phyloP scores from a whole-genome alignment of 1,140 invertebrate species.

The Fopius arisanus region DNA sequence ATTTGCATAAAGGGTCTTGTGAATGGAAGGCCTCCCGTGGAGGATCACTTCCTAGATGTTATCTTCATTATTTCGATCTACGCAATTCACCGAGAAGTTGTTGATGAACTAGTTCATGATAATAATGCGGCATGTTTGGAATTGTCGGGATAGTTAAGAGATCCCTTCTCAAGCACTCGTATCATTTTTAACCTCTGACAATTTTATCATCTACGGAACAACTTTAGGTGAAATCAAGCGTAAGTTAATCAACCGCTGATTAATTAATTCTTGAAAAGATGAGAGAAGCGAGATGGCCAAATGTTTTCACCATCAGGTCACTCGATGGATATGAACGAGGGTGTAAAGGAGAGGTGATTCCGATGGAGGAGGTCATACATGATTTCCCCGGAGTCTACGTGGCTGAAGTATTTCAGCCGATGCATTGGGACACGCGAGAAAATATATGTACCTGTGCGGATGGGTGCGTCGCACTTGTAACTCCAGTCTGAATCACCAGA shows the following conservation, averaged over 20 bases:
- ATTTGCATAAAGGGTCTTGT: not conserved
- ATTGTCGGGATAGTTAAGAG: too few species aligned
- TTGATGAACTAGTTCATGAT: not conserved
- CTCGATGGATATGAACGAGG: conserved; percentile 33
- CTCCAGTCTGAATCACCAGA: conserved; percentile 29
- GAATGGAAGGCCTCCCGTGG: not conserved
- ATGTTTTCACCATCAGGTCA: not conserved
- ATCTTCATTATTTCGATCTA: not conserved
- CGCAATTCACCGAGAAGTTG: not conserved
- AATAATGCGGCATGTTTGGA: too few species aligned
- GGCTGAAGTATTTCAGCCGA: conserved; percentile 53
- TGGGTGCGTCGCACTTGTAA: not conserved
- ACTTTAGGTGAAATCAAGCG: too few species aligned
- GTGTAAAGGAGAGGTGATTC: conserved; percentile 26
- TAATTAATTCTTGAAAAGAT: conserved; percentile 22
- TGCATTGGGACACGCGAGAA: conserved; percentile 32
- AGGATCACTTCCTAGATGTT: not conserved
- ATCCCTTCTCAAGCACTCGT: too few species aligned
- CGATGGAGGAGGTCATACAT: conserved; percentile 49
- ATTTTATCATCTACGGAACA: too few species aligned
- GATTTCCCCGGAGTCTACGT: conserved; percentile 53
- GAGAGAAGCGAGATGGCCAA: conserved; percentile 9
- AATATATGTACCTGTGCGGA: not conserved
- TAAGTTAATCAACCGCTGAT: too few species aligned
- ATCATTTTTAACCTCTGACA: too few species aligned